Conservation (phyloP, 2,797 vertebrate genomes). For the Phoeniculus purpureus region DNA sequence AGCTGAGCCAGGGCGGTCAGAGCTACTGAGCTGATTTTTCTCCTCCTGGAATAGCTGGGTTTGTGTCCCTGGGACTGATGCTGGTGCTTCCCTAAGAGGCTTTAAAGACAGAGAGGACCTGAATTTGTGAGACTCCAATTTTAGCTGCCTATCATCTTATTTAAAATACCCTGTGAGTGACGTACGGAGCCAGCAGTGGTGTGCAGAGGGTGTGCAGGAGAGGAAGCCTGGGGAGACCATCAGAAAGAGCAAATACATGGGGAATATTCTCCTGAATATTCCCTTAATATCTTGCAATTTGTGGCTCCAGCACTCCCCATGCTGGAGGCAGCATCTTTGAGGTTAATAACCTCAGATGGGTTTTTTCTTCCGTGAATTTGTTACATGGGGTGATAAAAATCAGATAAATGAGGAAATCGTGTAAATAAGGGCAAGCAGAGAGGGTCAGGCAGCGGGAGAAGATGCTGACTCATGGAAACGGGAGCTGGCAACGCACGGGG, state of each 20-base stretch:
- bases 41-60: neutral
- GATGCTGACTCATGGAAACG: constrained; percentile 29
- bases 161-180: neutral
- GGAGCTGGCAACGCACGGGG: neutral
- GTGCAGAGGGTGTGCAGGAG: neutral
- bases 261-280: neutral
- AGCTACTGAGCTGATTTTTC: neutral
- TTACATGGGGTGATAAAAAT: constrained; percentile 35
- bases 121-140: neutral
- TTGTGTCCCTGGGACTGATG: neutral
- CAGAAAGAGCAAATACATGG: neutral
- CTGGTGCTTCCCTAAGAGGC: neutral
- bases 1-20: neutral
- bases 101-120: neutral
- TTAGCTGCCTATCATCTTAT: neutral
- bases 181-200: neutral
- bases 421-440: neutral
- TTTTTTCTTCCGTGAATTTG: constrained; percentile 46
- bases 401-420: constrained; percentile 37
- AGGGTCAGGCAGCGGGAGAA: neutral
- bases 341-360: constrained; percentile 27
- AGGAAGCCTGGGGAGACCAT: neutral
- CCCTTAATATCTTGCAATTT: neutral
- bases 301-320: neutral
- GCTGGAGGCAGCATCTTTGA: constrained; percentile 35